Conservation (phyloP, 2,113 vertebrate genomes). For the Brachyhypopomus gauderio region DNA sequence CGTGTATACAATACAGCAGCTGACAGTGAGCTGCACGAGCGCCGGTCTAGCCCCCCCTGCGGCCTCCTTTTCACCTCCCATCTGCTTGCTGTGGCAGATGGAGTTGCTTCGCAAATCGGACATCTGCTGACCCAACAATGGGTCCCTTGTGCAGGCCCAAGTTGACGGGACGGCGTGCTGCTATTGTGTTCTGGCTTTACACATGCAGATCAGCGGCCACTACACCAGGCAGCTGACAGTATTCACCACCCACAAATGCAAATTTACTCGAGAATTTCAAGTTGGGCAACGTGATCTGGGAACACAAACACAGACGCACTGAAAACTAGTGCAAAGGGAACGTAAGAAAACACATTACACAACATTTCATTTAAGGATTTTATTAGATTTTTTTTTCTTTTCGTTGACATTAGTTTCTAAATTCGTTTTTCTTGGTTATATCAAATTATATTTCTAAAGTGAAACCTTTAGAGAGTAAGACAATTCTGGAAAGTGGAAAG, state of each 20-base stretch:
- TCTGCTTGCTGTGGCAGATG: conserved; percentile 72
- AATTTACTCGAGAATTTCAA: conserved; percentile 47
- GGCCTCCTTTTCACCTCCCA: conserved; percentile 56
- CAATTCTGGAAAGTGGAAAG: conserved; percentile 56
- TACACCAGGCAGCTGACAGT: conserved; percentile 63
- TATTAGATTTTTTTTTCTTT: conserved; percentile 10
- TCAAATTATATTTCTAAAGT: conserved; percentile 72
- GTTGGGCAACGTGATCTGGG: not conserved
- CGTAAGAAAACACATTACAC: not conserved
- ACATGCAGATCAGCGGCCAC: conserved; percentile 72
- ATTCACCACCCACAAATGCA: conserved; percentile 49
- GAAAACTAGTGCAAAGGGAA: not conserved
- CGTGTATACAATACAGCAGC: conserved; percentile 62
- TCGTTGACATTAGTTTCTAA: conserved; percentile 8
- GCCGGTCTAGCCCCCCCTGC: conserved; percentile 33
- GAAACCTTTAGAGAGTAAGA: conserved; percentile 68
- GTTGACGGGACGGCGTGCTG: conserved; percentile 64
- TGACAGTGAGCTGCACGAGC: conserved; percentile 66
- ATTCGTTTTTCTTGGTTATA: conserved; percentile 40
- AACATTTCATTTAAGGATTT: conserved; percentile 16
- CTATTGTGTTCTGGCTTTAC: conserved; percentile 70
- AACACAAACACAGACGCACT: not conserved
- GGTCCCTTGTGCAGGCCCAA: conserved; percentile 65
- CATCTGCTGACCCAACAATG: conserved; percentile 75
- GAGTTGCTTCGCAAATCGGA: conserved; percentile 66